Evolutionary conservation across 2,113 vertebrate species (phyloP).

Genomic region (Antechinus flavipes): DNA sequence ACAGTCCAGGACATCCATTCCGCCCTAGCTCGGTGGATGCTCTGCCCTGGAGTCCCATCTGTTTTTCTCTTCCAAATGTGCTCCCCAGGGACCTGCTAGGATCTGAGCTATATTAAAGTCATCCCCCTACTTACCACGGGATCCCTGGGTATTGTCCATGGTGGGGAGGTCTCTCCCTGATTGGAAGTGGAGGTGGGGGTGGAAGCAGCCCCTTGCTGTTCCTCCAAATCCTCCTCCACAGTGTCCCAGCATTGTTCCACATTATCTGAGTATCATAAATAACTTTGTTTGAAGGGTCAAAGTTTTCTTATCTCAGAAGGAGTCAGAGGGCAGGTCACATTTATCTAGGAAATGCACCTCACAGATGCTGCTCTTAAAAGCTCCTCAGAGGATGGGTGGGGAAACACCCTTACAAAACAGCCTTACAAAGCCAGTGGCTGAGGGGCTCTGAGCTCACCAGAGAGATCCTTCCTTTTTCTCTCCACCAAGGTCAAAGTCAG

Average conservation of each 20-base stretch:
- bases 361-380: conserved; percentile 80
- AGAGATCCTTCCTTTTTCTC: conserved; percentile 75
- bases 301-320: conserved; percentile 81
- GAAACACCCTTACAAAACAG: conserved; percentile 72
- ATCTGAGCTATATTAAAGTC: conserved; percentile 77
- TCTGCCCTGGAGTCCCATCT: conserved; percentile 62
- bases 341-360: conserved; percentile 82
- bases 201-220: conserved; percentile 20
- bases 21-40: conserved; percentile 56
- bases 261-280: conserved; percentile 78
- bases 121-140: conserved; percentile 72
- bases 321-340: conserved; percentile 80
- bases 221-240: conserved; percentile 43
- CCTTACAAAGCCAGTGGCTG: conserved; percentile 75
- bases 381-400: conserved; percentile 77
- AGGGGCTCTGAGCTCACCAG: conserved; percentile 32
- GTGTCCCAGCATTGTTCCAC: conserved; percentile 68
- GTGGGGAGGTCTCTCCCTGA: conserved; percentile 60
- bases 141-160: conserved; percentile 65
- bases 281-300: conserved; percentile 74
- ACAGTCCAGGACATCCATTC: conserved; percentile 57
- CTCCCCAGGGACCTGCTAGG: conserved; percentile 65
- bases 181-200: conserved; percentile 53
- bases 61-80: conserved; percentile 66
- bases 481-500: conserved; percentile 70